These are phyloP conservation scores for Anarrhichthys ocellatus DNA, from an alignment of 2,113 vertebrate species.

Conservation along the genomic window DNA sequence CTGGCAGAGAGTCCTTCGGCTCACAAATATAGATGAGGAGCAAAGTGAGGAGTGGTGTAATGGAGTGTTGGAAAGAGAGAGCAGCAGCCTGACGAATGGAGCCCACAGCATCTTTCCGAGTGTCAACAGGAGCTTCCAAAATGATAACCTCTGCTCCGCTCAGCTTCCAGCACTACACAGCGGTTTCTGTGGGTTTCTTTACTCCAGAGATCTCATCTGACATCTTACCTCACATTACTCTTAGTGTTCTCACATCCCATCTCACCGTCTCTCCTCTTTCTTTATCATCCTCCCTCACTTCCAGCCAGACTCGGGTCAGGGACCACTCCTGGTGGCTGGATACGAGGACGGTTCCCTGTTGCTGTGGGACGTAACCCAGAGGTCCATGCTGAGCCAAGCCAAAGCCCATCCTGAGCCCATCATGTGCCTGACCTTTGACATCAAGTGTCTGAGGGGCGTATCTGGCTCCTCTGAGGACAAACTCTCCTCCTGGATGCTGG, in stretches of 20 bases:
- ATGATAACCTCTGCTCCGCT: conserved; percentile 82
- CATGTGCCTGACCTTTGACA: conserved; percentile 95
- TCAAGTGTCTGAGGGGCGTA: conserved; percentile 85
- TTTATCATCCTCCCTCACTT: conserved; percentile 45
- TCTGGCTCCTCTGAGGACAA: conserved; percentile 92
- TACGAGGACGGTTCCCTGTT: conserved; percentile 94
- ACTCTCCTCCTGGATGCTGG: conserved; percentile 90
- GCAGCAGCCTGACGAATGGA: conserved; percentile 76
- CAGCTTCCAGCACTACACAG: conserved; percentile 51
- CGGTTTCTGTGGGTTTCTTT: conserved; percentile 49
- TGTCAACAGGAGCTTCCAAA: conserved; percentile 73
- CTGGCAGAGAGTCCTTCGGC: conserved; percentile 15
- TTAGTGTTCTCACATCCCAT: conserved; percentile 22
- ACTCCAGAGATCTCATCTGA: conserved; percentile 23
- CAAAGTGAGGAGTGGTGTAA: conserved; percentile 80
- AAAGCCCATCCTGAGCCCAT: conserved; percentile 90
- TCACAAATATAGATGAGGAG: conserved; percentile 77
- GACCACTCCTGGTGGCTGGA: conserved; percentile 89
- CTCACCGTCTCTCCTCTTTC: conserved; percentile 17
- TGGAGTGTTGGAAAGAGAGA: conserved; percentile 71
- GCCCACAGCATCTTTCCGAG: conserved; percentile 59
- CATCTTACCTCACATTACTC: conserved; percentile 29
- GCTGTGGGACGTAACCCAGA: conserved; percentile 90
- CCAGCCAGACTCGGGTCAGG: conserved; percentile 81
- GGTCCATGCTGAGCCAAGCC: conserved; percentile 83